These are phyloP conservation scores for Gastracanthus pulcherrimus DNA, from an alignment of 2,888 invertebrate species.

Conservation along the genomic window DNA sequence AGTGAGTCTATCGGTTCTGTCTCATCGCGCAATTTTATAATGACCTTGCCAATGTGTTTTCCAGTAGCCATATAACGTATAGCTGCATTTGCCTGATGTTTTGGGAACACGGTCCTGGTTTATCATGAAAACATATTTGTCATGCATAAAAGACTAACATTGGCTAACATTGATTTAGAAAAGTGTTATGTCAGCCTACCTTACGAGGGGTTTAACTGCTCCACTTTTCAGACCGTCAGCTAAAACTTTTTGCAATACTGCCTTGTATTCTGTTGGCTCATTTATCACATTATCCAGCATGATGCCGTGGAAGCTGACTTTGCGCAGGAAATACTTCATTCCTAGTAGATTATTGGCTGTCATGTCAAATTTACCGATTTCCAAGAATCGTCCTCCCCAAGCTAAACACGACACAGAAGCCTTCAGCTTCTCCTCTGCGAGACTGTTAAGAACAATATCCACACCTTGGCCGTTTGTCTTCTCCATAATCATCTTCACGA, in stretches of 20 bases:
- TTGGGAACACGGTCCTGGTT: constrained; percentile 81
- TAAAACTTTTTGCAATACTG: constrained; percentile 79
- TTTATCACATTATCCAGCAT: constrained; percentile 86
- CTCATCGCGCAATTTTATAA: constrained; percentile 69
- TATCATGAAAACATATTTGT: neutral
- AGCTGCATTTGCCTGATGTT: constrained; percentile 85
- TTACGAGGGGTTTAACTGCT: constrained; percentile 83
- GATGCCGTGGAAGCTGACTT: constrained; percentile 88
- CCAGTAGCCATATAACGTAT: constrained; percentile 84
- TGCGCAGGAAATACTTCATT: constrained; percentile 85
- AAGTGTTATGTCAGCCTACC: neutral
- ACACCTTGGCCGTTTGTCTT: constrained; percentile 93
- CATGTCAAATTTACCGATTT: constrained; percentile 92
- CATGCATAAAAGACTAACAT: no score
- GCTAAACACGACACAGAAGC: constrained; percentile 84
- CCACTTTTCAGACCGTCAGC: constrained; percentile 83
- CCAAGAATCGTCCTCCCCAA: constrained; percentile 85
- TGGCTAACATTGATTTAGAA: no score
- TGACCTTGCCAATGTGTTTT: constrained; percentile 89
- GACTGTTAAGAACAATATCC: constrained; percentile 93
- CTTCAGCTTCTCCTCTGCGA: constrained; percentile 93
- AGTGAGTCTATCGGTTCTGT: constrained; percentile 59
- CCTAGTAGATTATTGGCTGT: constrained; percentile 82
- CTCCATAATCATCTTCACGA: constrained; percentile 90
- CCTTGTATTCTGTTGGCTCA: constrained; percentile 77